Evolutionary conservation across 2,797 vertebrate genomes (phyloP), one percentile per base, ranked within the genome.

Genomic region (Malurus leucopterus): DNA sequence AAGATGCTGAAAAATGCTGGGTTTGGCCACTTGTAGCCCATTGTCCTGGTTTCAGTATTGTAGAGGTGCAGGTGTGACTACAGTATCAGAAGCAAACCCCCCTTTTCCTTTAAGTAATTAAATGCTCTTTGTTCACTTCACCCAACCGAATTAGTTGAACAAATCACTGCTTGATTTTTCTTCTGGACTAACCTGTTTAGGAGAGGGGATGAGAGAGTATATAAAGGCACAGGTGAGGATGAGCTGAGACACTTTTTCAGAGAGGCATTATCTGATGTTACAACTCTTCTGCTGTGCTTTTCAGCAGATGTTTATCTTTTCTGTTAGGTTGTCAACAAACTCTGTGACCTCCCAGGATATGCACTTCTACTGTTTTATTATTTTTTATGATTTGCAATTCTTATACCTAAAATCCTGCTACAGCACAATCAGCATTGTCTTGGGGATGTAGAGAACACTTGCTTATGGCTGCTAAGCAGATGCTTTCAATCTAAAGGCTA

Each of bases 401-500:
- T 46, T 46, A 4, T 13, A 10, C 26, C 6, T 50, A 20, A 72
- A 15, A 24, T 21, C 51, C 24, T 32, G 9, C 32, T 58, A 46
- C 3, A 51, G 43, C 20, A 10, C 3, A 13, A 30, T 43, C n/a
- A 24, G 2, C 13, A 1, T 36, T 7, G 1, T 58, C 26, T 43
- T 29, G 7, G 26, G 32, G 29, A 20, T 0, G 0, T 6, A 29
- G 65, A 30, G 16, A 49, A 5, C 0, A 1, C 6, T 74, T 65
- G 2, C 27, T 70, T 30, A 13, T 51, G 79, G 15, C 19, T 41
- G 26, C 55, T 70, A 30, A 12, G 19, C 5, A 36, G 15, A 32
- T 47, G 9, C 12, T 41, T 62, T 80, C 49, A n/a, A 24, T 57
- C 11, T 82, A 59, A 84, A 41, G 26, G 23, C 38, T 75, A 1